A percentile compares a stretch with the other conserved stretches of the same genome.
These are phyloP conservation scores for Scolopax rusticola DNA, from an alignment of 2,797 vertebrate species.

Conservation along the genomic window DNA sequence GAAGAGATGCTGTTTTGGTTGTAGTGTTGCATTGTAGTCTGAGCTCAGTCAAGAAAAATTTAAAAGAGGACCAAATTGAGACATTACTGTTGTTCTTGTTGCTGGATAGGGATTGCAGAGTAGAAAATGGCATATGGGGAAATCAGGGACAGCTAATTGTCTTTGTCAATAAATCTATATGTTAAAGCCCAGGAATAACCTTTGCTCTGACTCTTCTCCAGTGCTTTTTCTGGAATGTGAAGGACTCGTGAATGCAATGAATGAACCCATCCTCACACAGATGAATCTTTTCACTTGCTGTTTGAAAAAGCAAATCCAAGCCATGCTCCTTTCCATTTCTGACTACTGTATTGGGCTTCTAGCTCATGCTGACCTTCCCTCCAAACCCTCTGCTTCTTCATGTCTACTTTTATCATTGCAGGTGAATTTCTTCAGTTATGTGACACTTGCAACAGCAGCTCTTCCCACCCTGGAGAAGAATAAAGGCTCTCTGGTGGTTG, in stretches of 20 bases:
- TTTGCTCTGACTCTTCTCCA: neutral
- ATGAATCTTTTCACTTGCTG: neutral
- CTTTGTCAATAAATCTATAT: neutral
- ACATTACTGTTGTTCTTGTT: neutral
- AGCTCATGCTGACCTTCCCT: neutral
- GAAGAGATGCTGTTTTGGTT: neutral
- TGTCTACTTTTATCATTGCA: constrained; percentile 48
- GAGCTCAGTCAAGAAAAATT: neutral
- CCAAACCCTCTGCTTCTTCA: neutral
- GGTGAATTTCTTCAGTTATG: constrained; percentile 92
- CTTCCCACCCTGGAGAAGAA: constrained; percentile 83
- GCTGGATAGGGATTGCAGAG: neutral
- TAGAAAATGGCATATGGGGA: neutral
- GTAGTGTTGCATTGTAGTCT: neutral
- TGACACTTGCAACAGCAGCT: constrained; percentile 84
- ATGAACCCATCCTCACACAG: neutral
- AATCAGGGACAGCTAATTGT: neutral
- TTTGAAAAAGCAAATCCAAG: neutral
- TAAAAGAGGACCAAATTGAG: neutral
- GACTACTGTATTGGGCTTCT: neutral
- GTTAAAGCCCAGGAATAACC: neutral
- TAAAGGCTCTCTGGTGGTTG: constrained; percentile 84
- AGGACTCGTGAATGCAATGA: neutral
- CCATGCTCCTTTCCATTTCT: neutral
- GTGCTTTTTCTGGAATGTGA: neutral